Evolutionary conservation across 2,888 invertebrate genomes (phyloP), one percentile per base, ranked within the genome.

Genomic region (Leptura quadrifasciata): DNA sequence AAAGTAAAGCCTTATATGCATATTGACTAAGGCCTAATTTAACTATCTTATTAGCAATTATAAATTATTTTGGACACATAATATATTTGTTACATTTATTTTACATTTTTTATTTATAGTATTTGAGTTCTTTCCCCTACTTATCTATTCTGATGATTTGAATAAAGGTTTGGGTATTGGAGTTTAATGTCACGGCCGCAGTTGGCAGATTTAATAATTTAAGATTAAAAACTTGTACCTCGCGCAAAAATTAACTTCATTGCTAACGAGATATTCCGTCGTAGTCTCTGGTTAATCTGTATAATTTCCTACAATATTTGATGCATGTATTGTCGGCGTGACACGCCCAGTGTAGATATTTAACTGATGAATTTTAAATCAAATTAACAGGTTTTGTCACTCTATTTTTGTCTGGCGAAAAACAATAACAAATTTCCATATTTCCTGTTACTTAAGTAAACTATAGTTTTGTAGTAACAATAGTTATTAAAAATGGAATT

Each of bases 151-250:
- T 3, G n/a, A 39, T 39, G 1, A 47, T 47, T 47, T 47, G 47
- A 47, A 47, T 47, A 47, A 3, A 47, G 15, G 47, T 47, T 47
- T 47, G 47, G 60, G 21, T 60, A 27, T n/a, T 12, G 8, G 15
- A 63, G 63, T 68, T 67, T 68, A 68, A 68, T 68, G 68, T 68
- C 68, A 68, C 20, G 68, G 68, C 24, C 68, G 57, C 55, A 18
- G 24, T 57, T 27, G 2, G n/a, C n/a, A 52, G 52, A 21, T 52
- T 68, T 55, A 68, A 68, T 55, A 55, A 57, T 27, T 21, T 68
- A n/a, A 55, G n/a, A 55, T 68, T 65, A 47, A 68, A 68, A 68
- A 68, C 68, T 68, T 24, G 68, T 68, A 55, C 68, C 55, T n/a
- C 31, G 12, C 12, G 55, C 67, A 60, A 68, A 55, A 68, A 54